A percentile compares a stretch with the other conserved stretches of the same genome.
Evolutionary conservation across 2,113 vertebrate genomes (phyloP).

Genomic region (Rhea pennata): DNA sequence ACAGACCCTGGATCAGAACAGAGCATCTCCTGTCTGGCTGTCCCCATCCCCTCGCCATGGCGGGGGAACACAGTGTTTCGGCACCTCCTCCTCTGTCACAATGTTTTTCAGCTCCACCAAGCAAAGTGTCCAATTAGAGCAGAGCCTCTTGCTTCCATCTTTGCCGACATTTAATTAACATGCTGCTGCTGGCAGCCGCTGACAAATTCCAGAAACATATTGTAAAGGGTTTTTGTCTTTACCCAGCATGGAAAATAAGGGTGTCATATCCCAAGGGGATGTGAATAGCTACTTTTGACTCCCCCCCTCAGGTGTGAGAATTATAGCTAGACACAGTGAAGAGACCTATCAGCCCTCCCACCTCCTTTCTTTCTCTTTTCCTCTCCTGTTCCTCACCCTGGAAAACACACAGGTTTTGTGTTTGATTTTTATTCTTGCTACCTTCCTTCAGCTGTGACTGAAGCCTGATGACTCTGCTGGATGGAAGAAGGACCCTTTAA

Average conservation of each 20-base stretch:
- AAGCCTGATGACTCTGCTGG: neutral
- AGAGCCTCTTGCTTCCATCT: conserved; percentile 80
- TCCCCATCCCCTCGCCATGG: neutral
- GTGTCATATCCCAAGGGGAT: conserved; percentile 74
- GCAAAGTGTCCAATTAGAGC: conserved; percentile 84
- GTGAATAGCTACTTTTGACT: conserved; percentile 78
- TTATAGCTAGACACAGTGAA: neutral
- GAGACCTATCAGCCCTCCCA: conserved; percentile 43
- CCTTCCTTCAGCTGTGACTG: neutral
- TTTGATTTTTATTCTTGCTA: neutral
- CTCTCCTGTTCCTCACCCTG: neutral
- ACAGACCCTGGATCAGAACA: neutral
- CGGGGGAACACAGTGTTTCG: conserved; percentile 25
- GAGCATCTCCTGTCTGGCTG: conserved; percentile 11
- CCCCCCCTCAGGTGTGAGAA: conserved; percentile 71
- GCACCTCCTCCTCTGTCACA: conserved; percentile 80
- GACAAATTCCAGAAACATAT: conserved; percentile 82
- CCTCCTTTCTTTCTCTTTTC: neutral
- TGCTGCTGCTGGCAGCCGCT: conserved; percentile 80
- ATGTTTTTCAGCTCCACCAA: conserved; percentile 80
- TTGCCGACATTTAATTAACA: conserved; percentile 83
- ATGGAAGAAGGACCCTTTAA: neutral
- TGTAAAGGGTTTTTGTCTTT: conserved; percentile 83
- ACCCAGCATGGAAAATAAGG: conserved; percentile 81
- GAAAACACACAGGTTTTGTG: conserved; percentile 34